Base-by-base conservation (phyloP, 1,140 invertebrate genomes). In the Drosophila lowei region DNA sequence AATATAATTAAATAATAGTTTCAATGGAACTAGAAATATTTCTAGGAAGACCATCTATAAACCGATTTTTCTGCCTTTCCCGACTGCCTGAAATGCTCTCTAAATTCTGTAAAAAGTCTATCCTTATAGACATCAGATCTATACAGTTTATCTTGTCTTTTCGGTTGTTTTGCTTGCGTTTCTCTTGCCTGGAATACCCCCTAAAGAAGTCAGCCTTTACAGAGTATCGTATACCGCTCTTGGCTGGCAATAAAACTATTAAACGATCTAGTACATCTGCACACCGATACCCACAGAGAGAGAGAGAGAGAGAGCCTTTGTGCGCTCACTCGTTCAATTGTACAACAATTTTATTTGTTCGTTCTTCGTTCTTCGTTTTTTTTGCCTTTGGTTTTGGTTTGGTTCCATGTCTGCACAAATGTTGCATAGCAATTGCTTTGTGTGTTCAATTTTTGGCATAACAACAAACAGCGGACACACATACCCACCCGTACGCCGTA, bases 391-490 rank as follows among this genome's bases (percentile, higher is more conserved):
- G 76, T 72, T 73, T 74, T 73, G 18, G 18, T 18, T 72, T 66
- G 65, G 74, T n/a, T n/a, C 73, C 74, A 86, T 81, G 78, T 88
- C 78, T 78, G 72, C 84, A 88, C 75, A 88, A 88, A 88, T 88
- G 83, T 88, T 88, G 83, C 83, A 88, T 88, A 72, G 79, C 75
- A 88, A 88, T 83, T 79, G 83, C 78, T 88, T 88, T 88, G 84
- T 86, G 83, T 86, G 74, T 81, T 86, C 83, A 88, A 86, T 88
- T 88, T 86, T 86, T 72, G 81, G 83, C 74, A 86, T 68, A 75
- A 70, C 83, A 72, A 72, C 75, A 88, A 77, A 67, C 77, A 77
- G 79, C 43, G 56, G 57, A 56, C 34, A 60, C 55, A 28, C 50
- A 48, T 28, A 41, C 57, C 61, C 54, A 56, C 55, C 55, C 13